Conservation (phyloP, 2,888 invertebrate species). For the Hipparchia semele region DNA sequence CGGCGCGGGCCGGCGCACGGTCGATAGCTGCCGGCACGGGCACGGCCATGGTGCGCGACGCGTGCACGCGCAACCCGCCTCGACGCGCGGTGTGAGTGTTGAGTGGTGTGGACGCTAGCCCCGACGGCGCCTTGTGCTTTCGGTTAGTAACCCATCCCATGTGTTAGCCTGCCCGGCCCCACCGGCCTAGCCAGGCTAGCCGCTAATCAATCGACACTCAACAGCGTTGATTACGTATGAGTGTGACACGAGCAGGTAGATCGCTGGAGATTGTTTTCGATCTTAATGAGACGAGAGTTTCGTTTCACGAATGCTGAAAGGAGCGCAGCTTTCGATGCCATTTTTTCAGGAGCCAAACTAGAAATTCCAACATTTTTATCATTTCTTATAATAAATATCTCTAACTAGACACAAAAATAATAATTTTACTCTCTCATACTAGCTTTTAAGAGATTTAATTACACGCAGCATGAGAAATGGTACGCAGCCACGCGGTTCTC, state of each 20-base stretch:
- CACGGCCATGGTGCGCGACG: constrained; percentile 70
- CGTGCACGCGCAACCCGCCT: constrained; percentile 68
- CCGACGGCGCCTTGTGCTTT: constrained; percentile 55
- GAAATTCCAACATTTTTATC: not conserved
- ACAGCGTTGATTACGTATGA: constrained; percentile 35
- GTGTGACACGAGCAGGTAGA: constrained; percentile 24
- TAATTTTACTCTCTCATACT: not conserved
- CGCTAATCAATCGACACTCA: constrained; percentile 31
- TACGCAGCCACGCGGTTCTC: not conserved
- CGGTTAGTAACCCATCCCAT: constrained; percentile 53
- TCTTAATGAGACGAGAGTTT: not conserved
- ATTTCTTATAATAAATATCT: not conserved
- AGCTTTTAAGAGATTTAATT: not conserved
- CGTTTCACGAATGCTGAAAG: not conserved
- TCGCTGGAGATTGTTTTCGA: constrained; percentile 8
- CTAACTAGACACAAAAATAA: not conserved
- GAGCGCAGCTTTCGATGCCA: not conserved
- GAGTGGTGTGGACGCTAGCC: constrained; percentile 51
- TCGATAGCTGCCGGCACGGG: constrained; percentile 70
- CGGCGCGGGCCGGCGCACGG: constrained; percentile 70
- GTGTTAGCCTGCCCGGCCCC: not conserved
- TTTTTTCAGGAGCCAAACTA: not conserved
- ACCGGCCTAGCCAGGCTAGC: constrained; percentile 21
- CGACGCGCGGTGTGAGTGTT: constrained; percentile 64
- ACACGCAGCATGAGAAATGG: not conserved